Evolutionary conservation across 1,140 invertebrate species (phyloP), one percentile per base, ranked within the genome.

Genomic region (Papilio helenus): DNA sequence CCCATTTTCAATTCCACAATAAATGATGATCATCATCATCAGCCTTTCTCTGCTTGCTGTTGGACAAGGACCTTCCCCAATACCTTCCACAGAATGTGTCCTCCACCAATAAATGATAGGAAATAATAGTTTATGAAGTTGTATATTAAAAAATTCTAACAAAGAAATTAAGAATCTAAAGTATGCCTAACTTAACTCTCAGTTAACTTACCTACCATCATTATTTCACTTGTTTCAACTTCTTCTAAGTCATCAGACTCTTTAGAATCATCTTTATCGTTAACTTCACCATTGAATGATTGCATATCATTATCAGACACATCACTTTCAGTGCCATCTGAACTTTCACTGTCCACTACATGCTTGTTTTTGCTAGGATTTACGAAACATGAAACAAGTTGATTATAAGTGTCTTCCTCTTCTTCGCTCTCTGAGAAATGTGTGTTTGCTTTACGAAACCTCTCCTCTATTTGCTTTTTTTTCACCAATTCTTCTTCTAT

Each of bases 381-480:
- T 79, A 79, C 88, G 87, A 97, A 96, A 79, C 95, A 96, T 1
- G 95, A 94, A 39, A 96, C 85, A 78, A 97, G 90, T 73, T 95
- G 90, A 74, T 94, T 91, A 83, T 96, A 89, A 16, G 94, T 90
- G 94, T 96, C 93, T 80, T 95, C 93, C 73, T 95, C 94, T 80
- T 95, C 95, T 39, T 95, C 88, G 87, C 94, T 94, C 18, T 95
- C 94, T 1, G 92, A 93, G 84, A 84, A 90, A 2, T 84, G 83
- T 18, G 84, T 81, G 79, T 88, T 84, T 76, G 92, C 82, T 58
- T 88, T 80, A 79, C 84, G 81, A 42, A 93, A 84, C 58, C 87
- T 90, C 58, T 87, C 85, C 79, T 95, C 93, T 78, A 95, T 79
- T 80, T 87, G 85, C 58, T 84, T 88, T 79, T 92, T 94, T 77